Evolutionary conservation across 1,140 invertebrate species (phyloP).

Genomic region (Drosophila orena): DNA sequence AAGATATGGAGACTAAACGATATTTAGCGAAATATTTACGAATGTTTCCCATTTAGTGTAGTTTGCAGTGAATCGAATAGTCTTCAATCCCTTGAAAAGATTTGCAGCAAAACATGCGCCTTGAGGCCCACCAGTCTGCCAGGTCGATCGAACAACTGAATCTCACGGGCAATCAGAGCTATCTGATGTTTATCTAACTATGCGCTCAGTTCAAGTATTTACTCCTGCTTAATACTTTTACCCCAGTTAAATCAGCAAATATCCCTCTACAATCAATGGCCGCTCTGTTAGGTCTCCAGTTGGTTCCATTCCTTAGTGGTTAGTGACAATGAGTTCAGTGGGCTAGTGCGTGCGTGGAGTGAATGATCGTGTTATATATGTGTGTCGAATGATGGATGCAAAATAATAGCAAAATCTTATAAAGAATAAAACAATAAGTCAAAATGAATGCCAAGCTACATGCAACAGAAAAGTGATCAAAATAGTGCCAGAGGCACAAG

Average conservation of each 20-base stretch:
- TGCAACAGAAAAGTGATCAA: constrained; percentile 63
- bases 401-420: constrained; percentile 16
- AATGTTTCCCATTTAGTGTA: no score
- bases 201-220: constrained; percentile 18
- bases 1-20: no score
- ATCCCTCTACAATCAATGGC: constrained; percentile 36
- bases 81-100: neutral
- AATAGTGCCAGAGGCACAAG: constrained; percentile 8
- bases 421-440: constrained; percentile 16
- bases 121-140: constrained; percentile 19
- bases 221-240: constrained; percentile 28
- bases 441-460: constrained; percentile 35
- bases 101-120: neutral
- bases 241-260: constrained; percentile 37
- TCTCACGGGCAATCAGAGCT: constrained; percentile 18
- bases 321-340: constrained; percentile 11
- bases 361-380: constrained; percentile 9
- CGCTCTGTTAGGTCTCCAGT: constrained; percentile 26
- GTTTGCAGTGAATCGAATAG: neutral
- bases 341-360: constrained; percentile 38
- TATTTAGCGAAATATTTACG: no score
- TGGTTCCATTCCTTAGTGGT: constrained; percentile 46
- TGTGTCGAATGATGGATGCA: constrained; percentile 15
- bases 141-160: constrained; percentile 21
- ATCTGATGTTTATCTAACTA: constrained; percentile 39